These are phyloP conservation scores for Crax fasciolata DNA, from an alignment of 2,797 vertebrate genomes.

Conservation along the genomic window DNA sequence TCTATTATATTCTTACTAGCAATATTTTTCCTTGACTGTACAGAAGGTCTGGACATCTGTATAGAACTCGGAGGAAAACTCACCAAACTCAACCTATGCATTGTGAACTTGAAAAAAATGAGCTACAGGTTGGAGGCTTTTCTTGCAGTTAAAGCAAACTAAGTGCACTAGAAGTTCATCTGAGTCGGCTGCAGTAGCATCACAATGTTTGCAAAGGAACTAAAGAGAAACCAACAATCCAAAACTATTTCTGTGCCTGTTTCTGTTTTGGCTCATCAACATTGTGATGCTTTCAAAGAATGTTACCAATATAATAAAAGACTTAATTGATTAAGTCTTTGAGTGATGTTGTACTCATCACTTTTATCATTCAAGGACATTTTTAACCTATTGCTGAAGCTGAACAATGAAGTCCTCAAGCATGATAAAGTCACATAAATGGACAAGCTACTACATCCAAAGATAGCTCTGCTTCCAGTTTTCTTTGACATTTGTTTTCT, in stretches of 20 bases:
- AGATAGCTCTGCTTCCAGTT: not conserved
- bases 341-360: not conserved
- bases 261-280: not conserved
- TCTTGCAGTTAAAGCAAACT: not conserved
- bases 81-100: not conserved
- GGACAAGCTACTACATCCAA: not conserved
- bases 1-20: not conserved
- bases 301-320: not conserved
- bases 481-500: not conserved
- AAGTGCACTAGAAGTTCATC: not conserved
- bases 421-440: not conserved
- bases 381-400: not conserved
- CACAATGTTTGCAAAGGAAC: not conserved
- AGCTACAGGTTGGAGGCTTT: not conserved
- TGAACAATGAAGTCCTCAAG: not conserved
- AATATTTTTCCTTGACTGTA: not conserved
- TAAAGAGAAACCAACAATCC: not conserved
- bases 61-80: not conserved
- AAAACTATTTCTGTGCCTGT: not conserved
- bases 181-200: not conserved
- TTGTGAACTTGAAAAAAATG: not conserved
- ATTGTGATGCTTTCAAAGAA: not conserved
- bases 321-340: not conserved
- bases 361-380: not conserved
- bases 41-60: not conserved